Evolutionary conservation across 2,797 vertebrate species (phyloP).

Genomic region (Agapornis canus): DNA sequence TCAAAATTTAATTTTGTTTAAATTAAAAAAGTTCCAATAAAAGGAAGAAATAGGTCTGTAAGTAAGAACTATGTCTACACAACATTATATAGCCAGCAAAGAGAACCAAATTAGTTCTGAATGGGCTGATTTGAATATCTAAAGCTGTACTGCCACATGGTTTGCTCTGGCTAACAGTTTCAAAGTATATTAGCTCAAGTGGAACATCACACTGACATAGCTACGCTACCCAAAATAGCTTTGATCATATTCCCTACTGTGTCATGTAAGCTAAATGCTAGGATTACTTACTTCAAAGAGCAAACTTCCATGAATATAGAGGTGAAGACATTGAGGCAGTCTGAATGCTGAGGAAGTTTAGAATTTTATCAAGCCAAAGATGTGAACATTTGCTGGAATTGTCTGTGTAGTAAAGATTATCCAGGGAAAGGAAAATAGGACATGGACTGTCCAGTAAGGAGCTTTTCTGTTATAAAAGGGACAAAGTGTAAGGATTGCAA

Average conservation of each 20-base stretch:
- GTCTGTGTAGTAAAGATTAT: not conserved
- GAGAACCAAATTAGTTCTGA: not conserved
- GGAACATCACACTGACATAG: not conserved
- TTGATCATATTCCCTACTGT: not conserved
- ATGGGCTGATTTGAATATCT: not conserved
- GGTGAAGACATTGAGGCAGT: not conserved
- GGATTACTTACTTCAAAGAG: conserved; percentile 33
- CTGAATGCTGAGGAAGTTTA: not conserved
- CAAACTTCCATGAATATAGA: not conserved
- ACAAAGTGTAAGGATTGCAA: not conserved
- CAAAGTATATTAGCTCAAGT: not conserved
- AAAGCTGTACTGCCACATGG: not conserved
- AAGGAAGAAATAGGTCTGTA: not conserved
- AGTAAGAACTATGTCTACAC: not conserved
- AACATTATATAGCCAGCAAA: not conserved
- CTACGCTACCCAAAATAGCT: not conserved
- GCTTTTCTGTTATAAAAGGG: not conserved
- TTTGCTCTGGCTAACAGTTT: not conserved
- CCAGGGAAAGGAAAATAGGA: not conserved
- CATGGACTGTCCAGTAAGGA: not conserved
- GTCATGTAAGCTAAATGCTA: not conserved
- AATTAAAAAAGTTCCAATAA: not conserved
- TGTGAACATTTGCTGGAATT: not conserved
- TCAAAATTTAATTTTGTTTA: not conserved
- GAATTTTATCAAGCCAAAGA: not conserved